phyloP scores from a whole-genome alignment of 2,113 vertebrate species.

The Datnioides undecimradiatus region DNA sequence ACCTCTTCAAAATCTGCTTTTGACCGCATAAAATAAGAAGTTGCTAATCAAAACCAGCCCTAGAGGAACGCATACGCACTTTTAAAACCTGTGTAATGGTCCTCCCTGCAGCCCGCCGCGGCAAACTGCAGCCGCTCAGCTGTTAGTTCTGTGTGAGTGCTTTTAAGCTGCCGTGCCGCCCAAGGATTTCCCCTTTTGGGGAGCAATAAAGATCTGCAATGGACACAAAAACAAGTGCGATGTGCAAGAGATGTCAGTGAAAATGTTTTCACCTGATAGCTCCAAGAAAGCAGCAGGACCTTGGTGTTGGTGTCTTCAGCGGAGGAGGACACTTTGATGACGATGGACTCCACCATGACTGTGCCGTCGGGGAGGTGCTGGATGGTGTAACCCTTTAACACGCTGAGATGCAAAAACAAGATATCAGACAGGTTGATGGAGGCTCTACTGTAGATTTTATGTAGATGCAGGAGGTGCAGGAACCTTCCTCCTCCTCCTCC shows the following conservation, averaged over 20 bases:
- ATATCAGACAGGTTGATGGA: too few relatives aligned
- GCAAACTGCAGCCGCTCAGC: background rate
- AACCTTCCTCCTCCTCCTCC: background rate
- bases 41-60: background rate
- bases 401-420: constrained; percentile 64
- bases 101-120: background rate
- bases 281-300: constrained; percentile 96
- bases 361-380: constrained; percentile 96
- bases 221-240: background rate
- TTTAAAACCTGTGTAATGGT: background rate
- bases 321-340: constrained; percentile 93
- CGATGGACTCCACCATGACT: constrained; percentile 96
- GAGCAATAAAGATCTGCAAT: background rate
- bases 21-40: background rate
- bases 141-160: background rate
- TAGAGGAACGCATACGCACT: background rate
- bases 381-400: constrained; percentile 92
- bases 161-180: background rate
- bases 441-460: background rate
- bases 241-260: background rate
- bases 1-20: background rate
- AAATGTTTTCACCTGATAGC: constrained; percentile 90
- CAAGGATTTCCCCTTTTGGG: background rate
- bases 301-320: constrained; percentile 92
- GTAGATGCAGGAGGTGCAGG: background rate